Base-by-base conservation (phyloP, 2,797 vertebrate species). In the Cetoscarus ocellatus region DNA sequence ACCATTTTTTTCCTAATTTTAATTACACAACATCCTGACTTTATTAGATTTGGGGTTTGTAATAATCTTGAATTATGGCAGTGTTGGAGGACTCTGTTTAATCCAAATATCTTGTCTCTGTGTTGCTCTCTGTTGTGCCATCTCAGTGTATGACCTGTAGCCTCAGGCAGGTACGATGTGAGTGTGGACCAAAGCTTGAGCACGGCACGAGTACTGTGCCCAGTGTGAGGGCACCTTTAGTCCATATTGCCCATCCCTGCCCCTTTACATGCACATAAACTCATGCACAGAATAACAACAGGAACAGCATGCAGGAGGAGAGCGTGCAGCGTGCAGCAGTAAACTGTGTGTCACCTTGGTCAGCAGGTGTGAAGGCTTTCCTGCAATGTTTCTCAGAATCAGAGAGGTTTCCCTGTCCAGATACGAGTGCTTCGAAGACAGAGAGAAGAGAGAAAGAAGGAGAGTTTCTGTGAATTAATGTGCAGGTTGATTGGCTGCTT, bases 361-460 rank as follows among this genome's bases (percentile, higher is more conserved):
- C 96, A 99, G 97, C 96, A 99, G 97, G 94, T 99, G 97, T 93
- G 96, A 96, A 90, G 98, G 98, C 84, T 99, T 99, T 89, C 98
- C 98, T 95, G 98, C 98, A 94, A 99, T 99, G 96, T 96, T 99
- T 97, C 95, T 96, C 96, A 99, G 96, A 96, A 99, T 97, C 84
- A 97, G 96, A 95, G 98, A 99, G 85, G 98, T 99, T 96, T 99
- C 97, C 95, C 96, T 98, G 97, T 99, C 98, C 97, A 99, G 95
- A 96, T 99, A 99, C 93, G 97, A 97, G 94, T 98, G 98, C 97
- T 99, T 96, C 90, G 90, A 4, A 27, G 92, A 95, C 87, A 93
- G 70, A 82, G 60, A 86, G 63, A 82, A 95, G 89, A 91, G 54
- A 70, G 27, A 47, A 36, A 61, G 6, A 69, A 56, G 79, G 62